Base-by-base conservation (phyloP, 1,140 invertebrate species). In the Leptinotarsa defecta region DNA sequence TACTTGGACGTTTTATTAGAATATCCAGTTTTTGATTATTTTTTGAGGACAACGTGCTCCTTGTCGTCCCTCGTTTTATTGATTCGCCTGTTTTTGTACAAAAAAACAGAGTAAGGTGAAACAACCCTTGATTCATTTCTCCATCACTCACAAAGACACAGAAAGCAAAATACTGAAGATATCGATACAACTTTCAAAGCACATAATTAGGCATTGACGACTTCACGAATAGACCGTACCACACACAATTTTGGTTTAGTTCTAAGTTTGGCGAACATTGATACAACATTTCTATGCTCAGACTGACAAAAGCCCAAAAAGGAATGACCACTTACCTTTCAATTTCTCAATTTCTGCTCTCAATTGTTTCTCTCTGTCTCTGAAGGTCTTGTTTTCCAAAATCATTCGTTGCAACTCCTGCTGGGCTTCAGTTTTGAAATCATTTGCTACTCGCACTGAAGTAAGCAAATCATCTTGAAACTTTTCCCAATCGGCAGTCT, bases 391-490 rank as follows among this genome's bases (percentile, higher is more conserved):
- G 86, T 97, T 97, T 83, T 97, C 95, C 79, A 92, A 87, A 48
- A 93, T 89, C 8, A 97, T 87, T 76, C 92, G 89, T 83, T 97
- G 95, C 75, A 94, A 88, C 80, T 96, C 94, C 71, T 91, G 89
- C 82, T 95, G 93, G 0, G 94, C 93, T 85, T 95, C 94, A 24
- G 93, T 94, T 85, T 96, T 96, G 86, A 98, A 96, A 84, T 98
- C 95, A 86, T 98, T 97, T 13, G 96, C 96, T 11, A 98, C 96
- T 20, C 96, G 89, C 0, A 98, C 96, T 0, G 96, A 96, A 87
- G 95, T 95, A 43, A 97, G 87, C 1, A 98, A 88, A 87, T 98
- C 96, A 74, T 92, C 92, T 85, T 98, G 95, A 87, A 98, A 98
- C 84, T 96, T 94, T 81, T 94, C 91, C 96, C 96, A 98, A 86